Base-by-base conservation (phyloP, 2,797 vertebrate species). In the Parambassis ranga region DNA sequence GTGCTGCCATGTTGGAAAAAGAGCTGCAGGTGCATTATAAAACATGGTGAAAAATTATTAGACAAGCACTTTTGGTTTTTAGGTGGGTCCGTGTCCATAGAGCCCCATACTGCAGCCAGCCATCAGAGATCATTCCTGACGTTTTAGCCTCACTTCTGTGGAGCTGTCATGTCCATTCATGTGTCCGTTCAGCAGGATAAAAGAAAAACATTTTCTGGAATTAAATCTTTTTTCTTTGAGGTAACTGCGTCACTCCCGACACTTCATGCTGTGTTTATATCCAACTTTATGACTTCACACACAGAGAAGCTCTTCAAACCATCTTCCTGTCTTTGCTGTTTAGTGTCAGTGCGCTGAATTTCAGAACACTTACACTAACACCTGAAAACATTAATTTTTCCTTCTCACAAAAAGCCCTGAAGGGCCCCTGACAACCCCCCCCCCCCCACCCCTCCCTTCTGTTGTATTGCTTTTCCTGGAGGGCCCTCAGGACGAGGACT, bases 381-480 rank as follows among this genome's bases (percentile, higher is more conserved):
- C 59, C 62, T 58, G 47, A 20, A 75, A 65, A 56, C 60, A 66
- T 5, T 42, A 55, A n/a, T 42, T 61, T 62, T 35, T 49, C 51
- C 43, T 37, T 55, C 65, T 66, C 44, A 13, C 16, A 43, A 39
- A 50, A 60, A 60, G 66, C 71, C 63, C 57, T 66, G 44, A 43
- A 33, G 32, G 48, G 57, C 26, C 26, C 38, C 33, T 49, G 41
- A 57, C 46, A 53, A 49, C 30, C 11, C 28, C 24, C 44, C 20
- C 41, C 44, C 14, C 27, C 30, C 32, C 51, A 13, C 27, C 13
- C 26, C 8, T 38, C 22, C 32, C 60, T 32, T 27, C 38, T 27
- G 28, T 36, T 50, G n/a, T 15, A 14, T 3, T n/a, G 5, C 39
- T 24, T n/a, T n/a, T 50, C 24, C n/a, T 27, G 31, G n/a, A 43